Conservation (phyloP, 1,140 invertebrate genomes). For the Centruroides sculpturatus region DNA sequence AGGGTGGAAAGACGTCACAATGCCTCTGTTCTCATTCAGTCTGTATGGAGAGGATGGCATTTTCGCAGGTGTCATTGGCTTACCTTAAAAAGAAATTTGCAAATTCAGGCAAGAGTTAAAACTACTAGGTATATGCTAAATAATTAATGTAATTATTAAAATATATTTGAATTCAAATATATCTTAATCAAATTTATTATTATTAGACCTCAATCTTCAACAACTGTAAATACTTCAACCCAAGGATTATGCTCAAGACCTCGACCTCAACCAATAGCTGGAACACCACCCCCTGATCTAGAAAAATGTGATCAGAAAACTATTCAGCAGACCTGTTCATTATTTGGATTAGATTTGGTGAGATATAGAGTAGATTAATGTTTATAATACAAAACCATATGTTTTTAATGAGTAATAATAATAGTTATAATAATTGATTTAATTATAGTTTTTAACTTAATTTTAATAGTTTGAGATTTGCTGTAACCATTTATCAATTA, state of each 20-base stretch:
- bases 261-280: slow-evolving; percentile 70
- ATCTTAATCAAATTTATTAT: too few relatives aligned
- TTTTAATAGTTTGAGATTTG: too few relatives aligned
- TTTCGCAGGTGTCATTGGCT: slow-evolving; percentile 49
- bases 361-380: too few relatives aligned
- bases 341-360: slow-evolving; percentile 68
- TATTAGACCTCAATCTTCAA: not conserved
- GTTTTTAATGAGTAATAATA: too few relatives aligned
- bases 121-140: slow-evolving; percentile 1
- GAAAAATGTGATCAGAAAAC: slow-evolving; percentile 72
- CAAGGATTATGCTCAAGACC: slow-evolving; percentile 34
- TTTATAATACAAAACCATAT: too few relatives aligned
- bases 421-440: too few relatives aligned
- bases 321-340: slow-evolving; percentile 72
- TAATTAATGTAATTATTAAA: too few relatives aligned
- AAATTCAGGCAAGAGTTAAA: slow-evolving; percentile 9
- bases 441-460: too few relatives aligned
- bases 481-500: too few relatives aligned
- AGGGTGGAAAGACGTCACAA: slow-evolving; percentile 55
- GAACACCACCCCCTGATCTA: slow-evolving; percentile 27
- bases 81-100: slow-evolving; percentile 34
- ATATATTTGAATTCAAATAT: too few relatives aligned
- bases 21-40: slow-evolving; percentile 58
- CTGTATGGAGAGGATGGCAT: slow-evolving; percentile 58
- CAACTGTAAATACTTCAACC: not conserved